phyloP scores from a whole-genome alignment of 2,797 vertebrate species.

The Tarsius wallacei region DNA sequence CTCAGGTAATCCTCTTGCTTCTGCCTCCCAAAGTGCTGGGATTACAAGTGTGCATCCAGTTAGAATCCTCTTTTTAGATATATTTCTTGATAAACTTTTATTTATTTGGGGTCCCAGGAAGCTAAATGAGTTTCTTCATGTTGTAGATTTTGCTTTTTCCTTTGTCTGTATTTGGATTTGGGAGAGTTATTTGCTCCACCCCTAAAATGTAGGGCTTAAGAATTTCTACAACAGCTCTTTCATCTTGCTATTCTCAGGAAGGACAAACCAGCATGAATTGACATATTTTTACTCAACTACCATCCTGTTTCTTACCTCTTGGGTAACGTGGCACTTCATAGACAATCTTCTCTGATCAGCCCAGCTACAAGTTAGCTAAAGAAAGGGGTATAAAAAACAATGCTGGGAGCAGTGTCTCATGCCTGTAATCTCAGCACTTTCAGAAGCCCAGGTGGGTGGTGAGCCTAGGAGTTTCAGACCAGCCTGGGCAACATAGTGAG shows the following conservation, averaged over 20 bases:
- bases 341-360: neutral
- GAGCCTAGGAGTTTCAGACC: too few relatives aligned
- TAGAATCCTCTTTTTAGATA: neutral
- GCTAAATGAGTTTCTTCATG: neutral
- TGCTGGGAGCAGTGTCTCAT: too few relatives aligned
- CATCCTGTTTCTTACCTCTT: neutral
- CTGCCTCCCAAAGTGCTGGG: neutral
- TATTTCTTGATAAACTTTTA: neutral
- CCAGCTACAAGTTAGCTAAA: neutral
- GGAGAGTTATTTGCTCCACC: neutral
- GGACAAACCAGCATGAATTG: neutral
- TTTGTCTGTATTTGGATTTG: neutral
- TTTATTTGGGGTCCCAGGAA: neutral
- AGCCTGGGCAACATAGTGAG: too few relatives aligned
- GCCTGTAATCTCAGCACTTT: too few relatives aligned
- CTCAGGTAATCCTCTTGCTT: neutral
- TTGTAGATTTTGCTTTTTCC: neutral
- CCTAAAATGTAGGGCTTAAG: neutral
- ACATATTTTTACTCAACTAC: neutral
- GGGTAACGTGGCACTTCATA: neutral
- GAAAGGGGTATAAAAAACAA: neutral
- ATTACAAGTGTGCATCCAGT: neutral
- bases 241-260: neutral
- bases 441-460: too few relatives aligned
- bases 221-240: neutral